Conservation (phyloP, 2,888 invertebrate genomes). For the Athalia rosae region DNA sequence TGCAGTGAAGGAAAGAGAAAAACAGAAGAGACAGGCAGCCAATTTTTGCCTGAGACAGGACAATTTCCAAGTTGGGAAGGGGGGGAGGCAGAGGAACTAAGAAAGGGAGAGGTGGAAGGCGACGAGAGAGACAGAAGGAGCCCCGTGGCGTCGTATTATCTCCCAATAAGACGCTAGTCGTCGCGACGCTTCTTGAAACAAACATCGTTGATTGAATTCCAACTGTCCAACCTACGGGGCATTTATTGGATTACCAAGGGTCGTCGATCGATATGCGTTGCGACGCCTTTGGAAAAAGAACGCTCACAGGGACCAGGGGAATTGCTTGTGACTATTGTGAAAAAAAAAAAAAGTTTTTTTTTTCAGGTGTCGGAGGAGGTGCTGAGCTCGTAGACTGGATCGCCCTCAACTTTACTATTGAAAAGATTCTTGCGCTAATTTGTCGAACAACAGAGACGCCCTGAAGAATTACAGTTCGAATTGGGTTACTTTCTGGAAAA, state of each 20-base stretch:
- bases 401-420: background rate
- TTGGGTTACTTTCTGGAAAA: background rate
- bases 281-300: conserved; percentile 20
- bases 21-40: conserved; percentile 43
- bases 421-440: conserved; percentile 1
- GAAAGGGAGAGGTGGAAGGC: conserved; percentile 39
- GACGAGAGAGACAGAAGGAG: conserved; percentile 39
- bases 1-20: conserved; percentile 25
- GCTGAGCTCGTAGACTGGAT: conserved; percentile 9
- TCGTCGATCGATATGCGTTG: conserved; percentile 38
- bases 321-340: conserved; percentile 13
- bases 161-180: conserved; percentile 46
- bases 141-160: conserved; percentile 48
- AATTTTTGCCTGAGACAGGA: conserved; percentile 58
- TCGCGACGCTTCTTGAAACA: conserved; percentile 46
- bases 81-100: conserved; percentile 41
- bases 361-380: background rate
- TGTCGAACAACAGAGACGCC: background rate
- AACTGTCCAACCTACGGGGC: conserved; percentile 40
- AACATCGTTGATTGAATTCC: conserved; percentile 46
- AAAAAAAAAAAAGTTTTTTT: background rate
- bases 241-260: conserved; percentile 44
- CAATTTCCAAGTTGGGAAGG: conserved; percentile 54
- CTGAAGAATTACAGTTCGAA: background rate
- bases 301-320: background rate